Base-by-base conservation (phyloP, 2,888 invertebrate species). In the Papilio gigon region DNA sequence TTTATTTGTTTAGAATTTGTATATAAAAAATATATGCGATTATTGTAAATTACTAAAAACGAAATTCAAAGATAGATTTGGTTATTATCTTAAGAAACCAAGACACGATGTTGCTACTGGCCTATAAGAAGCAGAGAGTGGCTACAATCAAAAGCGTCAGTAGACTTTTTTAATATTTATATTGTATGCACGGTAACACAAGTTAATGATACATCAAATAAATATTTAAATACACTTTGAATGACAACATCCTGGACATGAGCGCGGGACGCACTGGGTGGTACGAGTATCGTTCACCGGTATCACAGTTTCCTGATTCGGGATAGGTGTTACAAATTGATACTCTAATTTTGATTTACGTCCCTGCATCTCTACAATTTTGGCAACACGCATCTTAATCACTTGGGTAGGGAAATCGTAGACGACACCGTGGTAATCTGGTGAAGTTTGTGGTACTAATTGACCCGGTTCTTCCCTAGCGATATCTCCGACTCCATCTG, bases 321-420 rank as follows among this genome's bases (percentile, higher is more conserved):
- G 70, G 17, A 78, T 80, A 2, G 91, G 90, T 22, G 90, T 92
- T n/a, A 90, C 74, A 72, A 92, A 91, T 70, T 89, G 86, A 75
- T 90, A 91, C 74, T 90, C 91, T 0, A 91, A 72, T 76, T 85
- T 90, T 0, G 90, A 83, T 76, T 88, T 90, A 44, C 88, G 83
- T 27, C 88, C 87, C 42, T 85, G 84, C 86, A 87, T 86, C 74
- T 90, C 91, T 30, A 91, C 74, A 9, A 82, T 80, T 76, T 87
- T 90, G 50, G 84, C 87, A 53, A 91, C 79, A 69, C 87, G 85
- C 58, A 91, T 72, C 76, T 89, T 90, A 53, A 90, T 89, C n/a
- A 90, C 85, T 84, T 90, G 88, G 35, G 76, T 72, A 22, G 86
- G 79, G 67, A 83, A 86, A 72, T 90, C 87, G 70, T 89, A 89